Conservation (phyloP, 2,888 invertebrate species). For the Idaea straminata region DNA sequence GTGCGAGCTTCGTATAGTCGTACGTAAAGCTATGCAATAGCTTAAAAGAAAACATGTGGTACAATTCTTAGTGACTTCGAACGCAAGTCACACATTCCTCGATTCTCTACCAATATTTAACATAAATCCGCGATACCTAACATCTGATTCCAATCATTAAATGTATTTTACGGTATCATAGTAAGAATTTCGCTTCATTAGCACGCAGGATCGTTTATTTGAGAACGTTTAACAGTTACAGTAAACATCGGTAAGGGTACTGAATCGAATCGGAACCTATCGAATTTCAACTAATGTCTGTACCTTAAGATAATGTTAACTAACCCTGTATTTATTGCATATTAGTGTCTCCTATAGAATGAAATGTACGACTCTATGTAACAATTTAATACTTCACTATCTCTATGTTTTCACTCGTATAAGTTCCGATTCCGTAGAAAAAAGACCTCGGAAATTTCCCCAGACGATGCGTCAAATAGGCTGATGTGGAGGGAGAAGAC, state of each 20-base stretch:
- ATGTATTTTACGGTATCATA: slow-evolving; percentile 23
- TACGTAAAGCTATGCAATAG: too few relatives aligned
- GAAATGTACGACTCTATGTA: not conserved
- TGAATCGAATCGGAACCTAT: slow-evolving; percentile 49
- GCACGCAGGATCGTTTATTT: slow-evolving; percentile 54
- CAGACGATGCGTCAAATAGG: too few relatives aligned
- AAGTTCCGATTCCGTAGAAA: too few relatives aligned
- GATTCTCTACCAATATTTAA: slow-evolving; percentile 10
- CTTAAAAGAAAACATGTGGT: not conserved
- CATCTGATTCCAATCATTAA: slow-evolving; percentile 12
- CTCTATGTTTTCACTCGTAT: too few relatives aligned
- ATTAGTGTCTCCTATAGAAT: not conserved
- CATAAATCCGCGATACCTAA: slow-evolving; percentile 16
- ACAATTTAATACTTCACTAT: not conserved
- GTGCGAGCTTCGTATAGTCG: too few relatives aligned
- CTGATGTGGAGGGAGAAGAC: too few relatives aligned
- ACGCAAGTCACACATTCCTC: not conserved
- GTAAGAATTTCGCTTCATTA: slow-evolving; percentile 56
- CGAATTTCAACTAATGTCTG: slow-evolving; percentile 64
- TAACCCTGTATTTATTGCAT: slow-evolving; percentile 42
- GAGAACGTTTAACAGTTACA: slow-evolving; percentile 30
- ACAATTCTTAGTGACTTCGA: not conserved
- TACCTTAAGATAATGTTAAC: slow-evolving; percentile 47
- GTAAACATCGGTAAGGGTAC: slow-evolving; percentile 41
- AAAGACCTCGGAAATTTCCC: too few relatives aligned